Percentiles rank a stretch among this genome's conserved stretches.
Conservation (phyloP, 2,797 vertebrate genomes). For the Characodon lateralis region DNA sequence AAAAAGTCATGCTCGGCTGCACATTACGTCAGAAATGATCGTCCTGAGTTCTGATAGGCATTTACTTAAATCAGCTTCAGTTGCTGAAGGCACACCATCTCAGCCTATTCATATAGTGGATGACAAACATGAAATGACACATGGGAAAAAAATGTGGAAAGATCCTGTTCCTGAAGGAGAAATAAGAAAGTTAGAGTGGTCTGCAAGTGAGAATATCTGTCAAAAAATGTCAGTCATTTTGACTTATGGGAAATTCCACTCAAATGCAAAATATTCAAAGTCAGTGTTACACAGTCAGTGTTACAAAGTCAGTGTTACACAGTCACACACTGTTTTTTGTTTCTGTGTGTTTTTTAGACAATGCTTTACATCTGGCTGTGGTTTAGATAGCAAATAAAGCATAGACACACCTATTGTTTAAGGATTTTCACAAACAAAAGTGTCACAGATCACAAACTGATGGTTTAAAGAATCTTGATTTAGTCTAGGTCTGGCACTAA, state of each 20-base stretch:
- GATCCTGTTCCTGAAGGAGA: neutral
- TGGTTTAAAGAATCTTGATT: neutral
- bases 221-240: neutral
- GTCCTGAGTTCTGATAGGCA: neutral
- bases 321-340: neutral
- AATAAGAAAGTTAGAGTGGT: neutral
- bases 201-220: neutral
- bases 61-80: conserved; percentile 2
- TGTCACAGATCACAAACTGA: neutral
- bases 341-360: no score
- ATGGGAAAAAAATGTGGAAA: neutral
- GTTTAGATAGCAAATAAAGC: neutral
- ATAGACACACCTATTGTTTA: no score
- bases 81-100: neutral
- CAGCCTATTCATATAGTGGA: neutral
- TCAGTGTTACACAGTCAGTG: neutral
- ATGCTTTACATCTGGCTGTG: no score
- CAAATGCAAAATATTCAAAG: neutral
- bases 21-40: conserved; percentile 37
- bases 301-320: neutral
- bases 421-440: neutral
- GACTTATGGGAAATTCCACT: neutral
- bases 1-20: conserved; percentile 35
- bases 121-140: conserved; percentile 18
- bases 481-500: neutral